These are phyloP conservation scores for Sphaeridia pumilis DNA, from an alignment of 2,888 invertebrate genomes.

Conservation along the genomic window DNA sequence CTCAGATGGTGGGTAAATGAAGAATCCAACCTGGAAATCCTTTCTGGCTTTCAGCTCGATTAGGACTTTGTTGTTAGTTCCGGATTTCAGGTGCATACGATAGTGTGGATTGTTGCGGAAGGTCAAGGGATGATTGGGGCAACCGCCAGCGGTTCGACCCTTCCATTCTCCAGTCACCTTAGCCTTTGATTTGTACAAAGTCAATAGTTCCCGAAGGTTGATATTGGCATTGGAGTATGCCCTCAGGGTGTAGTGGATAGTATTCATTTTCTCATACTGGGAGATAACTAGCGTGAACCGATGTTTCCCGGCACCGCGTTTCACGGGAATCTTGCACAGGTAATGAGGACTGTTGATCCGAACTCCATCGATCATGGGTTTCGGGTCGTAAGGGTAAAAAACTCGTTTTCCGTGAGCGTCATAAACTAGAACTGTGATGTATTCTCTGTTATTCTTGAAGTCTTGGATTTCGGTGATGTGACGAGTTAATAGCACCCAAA, in stretches of 20 bases:
- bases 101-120: conserved; percentile 72
- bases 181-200: conserved; percentile 55
- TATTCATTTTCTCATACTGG: conserved; percentile 83
- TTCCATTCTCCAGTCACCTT: conserved; percentile 55
- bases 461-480: conserved; percentile 89
- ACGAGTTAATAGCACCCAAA: conserved; percentile 81
- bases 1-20: conserved; percentile 57
- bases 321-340: conserved; percentile 72
- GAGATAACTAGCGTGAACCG: conserved; percentile 77
- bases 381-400: conserved; percentile 83
- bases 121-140: conserved; percentile 62
- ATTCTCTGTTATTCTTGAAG: conserved; percentile 86
- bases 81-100: conserved; percentile 55
- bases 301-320: conserved; percentile 44
- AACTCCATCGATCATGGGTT: conserved; percentile 83
- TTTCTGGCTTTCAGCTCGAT: conserved; percentile 82
- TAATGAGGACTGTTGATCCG: conserved; percentile 94
- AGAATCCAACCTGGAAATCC: conserved; percentile 77
- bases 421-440: conserved; percentile 84
- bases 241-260: conserved; percentile 78
- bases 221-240: conserved; percentile 78
- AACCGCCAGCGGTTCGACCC: conserved; percentile 71
- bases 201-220: conserved; percentile 56
- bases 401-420: conserved; percentile 71
- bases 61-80: conserved; percentile 48